A percentile compares a stretch with the other conserved stretches of the same genome.
Conservation (phyloP, 2,113 vertebrate species). For the Labeo catla region DNA sequence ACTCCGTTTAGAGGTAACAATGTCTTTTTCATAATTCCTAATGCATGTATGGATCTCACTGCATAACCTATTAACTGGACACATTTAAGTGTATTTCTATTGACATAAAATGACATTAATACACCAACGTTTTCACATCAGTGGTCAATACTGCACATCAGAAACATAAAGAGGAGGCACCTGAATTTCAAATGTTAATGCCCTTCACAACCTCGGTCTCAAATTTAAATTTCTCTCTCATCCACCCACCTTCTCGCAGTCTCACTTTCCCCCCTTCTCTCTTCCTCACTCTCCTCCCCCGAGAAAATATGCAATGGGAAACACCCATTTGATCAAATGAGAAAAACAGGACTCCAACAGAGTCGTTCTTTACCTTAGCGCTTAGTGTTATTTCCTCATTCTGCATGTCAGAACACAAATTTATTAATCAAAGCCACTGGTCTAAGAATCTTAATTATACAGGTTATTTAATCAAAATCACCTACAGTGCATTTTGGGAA, state of each 20-base stretch:
- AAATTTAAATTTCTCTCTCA: not conserved
- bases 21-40: not conserved
- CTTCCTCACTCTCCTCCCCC: not conserved
- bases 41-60: not conserved
- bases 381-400: not conserved
- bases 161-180: not conserved
- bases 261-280: not conserved
- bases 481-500: not conserved
- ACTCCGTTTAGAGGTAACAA: not conserved
- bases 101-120: not conserved
- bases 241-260: not conserved
- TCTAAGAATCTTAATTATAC: not conserved
- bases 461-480: not conserved
- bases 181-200: not conserved
- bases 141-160: not conserved
- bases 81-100: not conserved
- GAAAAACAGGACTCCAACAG: not conserved
- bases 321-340: constrained; percentile 5
- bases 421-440: not conserved
- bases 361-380: not conserved
- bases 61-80: not conserved
- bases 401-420: not conserved
- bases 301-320: constrained; percentile 3
- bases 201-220: not conserved
- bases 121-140: not conserved